Conservation (phyloP, 2,113 vertebrate species). For the Diadophis punctatus region DNA sequence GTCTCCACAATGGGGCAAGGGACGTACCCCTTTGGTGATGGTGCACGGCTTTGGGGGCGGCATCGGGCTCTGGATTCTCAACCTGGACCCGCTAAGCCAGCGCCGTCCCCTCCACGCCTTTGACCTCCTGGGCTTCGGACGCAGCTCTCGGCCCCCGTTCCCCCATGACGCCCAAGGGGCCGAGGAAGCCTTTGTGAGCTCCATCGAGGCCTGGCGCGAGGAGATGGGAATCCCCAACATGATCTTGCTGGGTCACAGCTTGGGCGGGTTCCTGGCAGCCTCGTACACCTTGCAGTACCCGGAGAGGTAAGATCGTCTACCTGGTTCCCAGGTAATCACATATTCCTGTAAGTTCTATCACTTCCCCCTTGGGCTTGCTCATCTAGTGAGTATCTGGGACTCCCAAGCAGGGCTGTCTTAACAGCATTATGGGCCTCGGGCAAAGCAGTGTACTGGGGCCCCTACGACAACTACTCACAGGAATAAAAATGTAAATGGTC, state of each 20-base stretch:
- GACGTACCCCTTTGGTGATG: conserved; percentile 83
- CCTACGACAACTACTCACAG: no score
- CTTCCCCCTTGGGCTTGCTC: neutral
- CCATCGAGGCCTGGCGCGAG: conserved; percentile 81
- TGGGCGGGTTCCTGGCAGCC: conserved; percentile 78
- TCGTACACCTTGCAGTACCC: conserved; percentile 81
- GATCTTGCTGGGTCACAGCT: conserved; percentile 81
- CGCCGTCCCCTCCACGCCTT: conserved; percentile 75
- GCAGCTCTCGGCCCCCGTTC: conserved; percentile 82
- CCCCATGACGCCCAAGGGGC: conserved; percentile 75
- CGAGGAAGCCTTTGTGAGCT: conserved; percentile 81
- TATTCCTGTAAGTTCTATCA: neutral
- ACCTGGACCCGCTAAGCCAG: conserved; percentile 76
- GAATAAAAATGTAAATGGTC: no score
- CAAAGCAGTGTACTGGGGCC: no score
- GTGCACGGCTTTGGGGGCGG: conserved; percentile 89
- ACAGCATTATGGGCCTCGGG: no score
- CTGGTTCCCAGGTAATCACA: neutral
- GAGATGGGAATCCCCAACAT: conserved; percentile 77
- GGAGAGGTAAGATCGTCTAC: conserved; percentile 69
- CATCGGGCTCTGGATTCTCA: conserved; percentile 86
- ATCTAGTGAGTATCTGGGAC: neutral
- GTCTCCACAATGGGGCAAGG: conserved; percentile 63
- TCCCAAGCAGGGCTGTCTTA: no score
- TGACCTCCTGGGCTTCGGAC: conserved; percentile 86